A percentile compares a stretch with the other conserved stretches of the same genome.
These are phyloP conservation scores for rat (Rattus norvegicus) DNA, from an alignment of 2,113 vertebrate species.

Conservation along the genomic window GRCr8 NC_086039.1:31566501-31567000, in stretches of 20 bases:
- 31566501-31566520: neutral
- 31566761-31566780: neutral
- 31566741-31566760: neutral
- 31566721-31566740: neutral
- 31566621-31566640: neutral
- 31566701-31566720: neutral
- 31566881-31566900: neutral
- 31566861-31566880: neutral
- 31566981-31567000: neutral
- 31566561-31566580: neutral
- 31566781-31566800: neutral
- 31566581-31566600: neutral
- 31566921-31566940: neutral
- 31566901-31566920: neutral
- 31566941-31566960: neutral
- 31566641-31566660: neutral
- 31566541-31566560: neutral
- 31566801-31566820: neutral
- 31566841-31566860: neutral
- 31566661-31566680: neutral
- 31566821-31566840: constrained; percentile 21
- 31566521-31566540: neutral
- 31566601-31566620: neutral
- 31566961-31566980: neutral
- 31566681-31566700: neutral